These are phyloP conservation scores for Catocala sponsa DNA, from an alignment of 2,888 invertebrate species.

Conservation along the genomic window DNA sequence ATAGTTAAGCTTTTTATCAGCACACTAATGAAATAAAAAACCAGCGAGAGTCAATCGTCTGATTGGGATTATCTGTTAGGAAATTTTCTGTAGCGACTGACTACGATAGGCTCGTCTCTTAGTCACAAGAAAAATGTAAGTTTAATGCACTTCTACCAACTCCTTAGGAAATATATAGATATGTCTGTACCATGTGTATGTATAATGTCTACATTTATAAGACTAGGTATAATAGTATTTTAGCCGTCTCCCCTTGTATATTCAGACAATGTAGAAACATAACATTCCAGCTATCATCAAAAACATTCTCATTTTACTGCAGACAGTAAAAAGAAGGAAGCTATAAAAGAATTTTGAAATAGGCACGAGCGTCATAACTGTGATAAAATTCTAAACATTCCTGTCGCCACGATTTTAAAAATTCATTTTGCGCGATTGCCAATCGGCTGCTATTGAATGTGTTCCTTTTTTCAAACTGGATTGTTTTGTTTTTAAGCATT, in stretches of 20 bases:
- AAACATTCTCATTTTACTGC: neutral
- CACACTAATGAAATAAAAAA: no score
- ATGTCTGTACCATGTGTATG: no score
- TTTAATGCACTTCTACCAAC: no score
- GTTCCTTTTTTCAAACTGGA: conserved; percentile 3
- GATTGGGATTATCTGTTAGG: no score
- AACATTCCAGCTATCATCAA: conserved; percentile 4
- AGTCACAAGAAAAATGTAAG: no score
- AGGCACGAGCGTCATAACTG: conserved; percentile 5
- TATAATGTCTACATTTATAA: no score
- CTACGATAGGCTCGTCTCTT: no score
- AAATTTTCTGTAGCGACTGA: no score
- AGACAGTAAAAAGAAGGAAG: neutral
- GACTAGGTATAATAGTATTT: no score
- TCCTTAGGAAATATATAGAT: no score
- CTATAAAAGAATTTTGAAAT: conserved; percentile 22
- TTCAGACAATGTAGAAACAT: conserved; percentile 3
- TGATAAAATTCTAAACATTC: conserved; percentile 18
- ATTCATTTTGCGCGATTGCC: conserved; percentile 3
- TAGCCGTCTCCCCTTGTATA: neutral
- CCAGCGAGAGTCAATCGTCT: no score
- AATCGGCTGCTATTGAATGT: conserved; percentile 1
- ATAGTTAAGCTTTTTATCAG: no score
- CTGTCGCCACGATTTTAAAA: conserved; percentile 8
- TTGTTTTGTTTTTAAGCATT: neutral